Evolutionary conservation across 2,113 vertebrate genomes (phyloP), one percentile per base, ranked within the genome.

Genomic region (Engraulis encrasicolus): DNA sequence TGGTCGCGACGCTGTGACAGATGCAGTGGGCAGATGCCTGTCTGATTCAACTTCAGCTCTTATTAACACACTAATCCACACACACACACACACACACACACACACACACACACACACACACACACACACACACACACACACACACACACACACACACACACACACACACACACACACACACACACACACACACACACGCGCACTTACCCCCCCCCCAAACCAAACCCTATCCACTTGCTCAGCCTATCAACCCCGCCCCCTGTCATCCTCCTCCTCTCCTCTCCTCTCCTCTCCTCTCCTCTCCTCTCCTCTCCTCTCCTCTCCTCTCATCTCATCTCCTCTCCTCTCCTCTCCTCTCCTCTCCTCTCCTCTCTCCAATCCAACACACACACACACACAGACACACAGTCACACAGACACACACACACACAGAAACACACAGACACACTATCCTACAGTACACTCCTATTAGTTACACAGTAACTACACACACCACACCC

Each of bases 41-140:
- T 92, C 88, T 91, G 88, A 87, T 86, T 84, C 87, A 89, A 90
- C 88, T 91, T 84, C 78, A 87, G 83, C 84, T 86, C 80, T 61
- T 86, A 85, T 90, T 86, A 83, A 84, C 82, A 74, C 23, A 48
- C 7, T 83, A 61, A 78, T 80, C 4, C 23, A 50, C 58, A n/a
- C 54, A 58, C 20, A n/a, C 54, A 3, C 54, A 58, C 19, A 6
- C 54, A n/a, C n/a, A n/a, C 54, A n/a, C 54, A n/a, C 54, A n/a
- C 20, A n/a, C 54, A n/a, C 54, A n/a, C 54, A 52, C 9, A 52
- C 14, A 52, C 15, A 19, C 50, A 19, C 50, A 52, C 40, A 45
- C 40, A 45, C 40, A 45, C 40, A 45, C 40, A 45, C 40, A 45
- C 40, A 45, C 40, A 45, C 40, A 45, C 40, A 45, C 40, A 45